Base-by-base conservation (phyloP, 1,140 invertebrate species). In the Nephila pilipes region DNA sequence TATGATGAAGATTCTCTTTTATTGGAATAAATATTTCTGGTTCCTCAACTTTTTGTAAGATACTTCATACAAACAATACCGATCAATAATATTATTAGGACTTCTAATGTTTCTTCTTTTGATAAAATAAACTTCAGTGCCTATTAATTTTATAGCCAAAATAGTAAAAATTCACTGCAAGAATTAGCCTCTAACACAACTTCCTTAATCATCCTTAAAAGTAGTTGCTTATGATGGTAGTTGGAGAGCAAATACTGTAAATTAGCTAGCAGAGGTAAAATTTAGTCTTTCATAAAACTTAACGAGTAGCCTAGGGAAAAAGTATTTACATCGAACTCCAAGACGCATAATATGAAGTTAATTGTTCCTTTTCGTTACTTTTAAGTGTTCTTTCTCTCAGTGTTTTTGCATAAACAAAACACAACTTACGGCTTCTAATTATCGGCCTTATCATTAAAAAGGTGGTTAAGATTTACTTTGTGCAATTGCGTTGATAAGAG, bases 271-370 rank as follows among this genome's bases (percentile, higher is more conserved):
- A 6, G 25, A 20, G 6, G 25, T 81, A 25, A 55, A 81, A 81
- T 81, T 36, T 36, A 38, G 38, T 4, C 22, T 54, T 87, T 69
- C 60, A 65, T 69, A 69, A 65, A 87, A 60, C 8, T 69, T 87
- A 87, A 87, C 36, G 22, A 46, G 85, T 38, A n/a, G 20, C 22
- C 32, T 29, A 4, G 1, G 20, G 12, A 20, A 36, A 55, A 69
- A 87, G 8, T n/a, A 1, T 36, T 29, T 25, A 14, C 32, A 65
- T 20, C 18, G n/a, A 69, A 38, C 58, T 36, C n/a, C 20, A 65
- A 38, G 29, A 18, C 36, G 14, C n/a, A 63, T 46, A 65, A 69
- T 87, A 32, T 65, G 60, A 69, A 87, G 60, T 87, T 87, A 87
- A 87, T 20, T 63, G 36, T 65, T 87, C 36, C 65, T 87, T 8